Evolutionary conservation across 2,888 invertebrate genomes (phyloP).

Genomic region (Drosophila macrospina): DNA sequence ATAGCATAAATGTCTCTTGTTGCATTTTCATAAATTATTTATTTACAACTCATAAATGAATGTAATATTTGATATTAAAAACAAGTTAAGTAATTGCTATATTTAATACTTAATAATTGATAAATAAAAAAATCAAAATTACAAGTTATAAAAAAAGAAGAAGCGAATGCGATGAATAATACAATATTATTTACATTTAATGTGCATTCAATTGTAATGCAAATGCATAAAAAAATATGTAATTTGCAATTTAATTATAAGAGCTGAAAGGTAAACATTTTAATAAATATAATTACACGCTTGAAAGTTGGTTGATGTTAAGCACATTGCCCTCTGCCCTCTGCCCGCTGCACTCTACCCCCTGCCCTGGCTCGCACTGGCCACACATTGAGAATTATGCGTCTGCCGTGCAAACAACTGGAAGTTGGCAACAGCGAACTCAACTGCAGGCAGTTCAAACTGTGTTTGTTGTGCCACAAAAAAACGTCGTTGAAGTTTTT

Average conservation of each 20-base stretch:
- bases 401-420: constrained; percentile 65
- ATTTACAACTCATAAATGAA: not conserved
- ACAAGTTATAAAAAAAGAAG: not conserved
- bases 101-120: not conserved
- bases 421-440: constrained; percentile 55
- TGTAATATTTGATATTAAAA: not conserved
- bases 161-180: not conserved
- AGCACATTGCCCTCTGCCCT: constrained; percentile 16
- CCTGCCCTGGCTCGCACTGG: not conserved
- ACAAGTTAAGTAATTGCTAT: constrained; percentile 9
- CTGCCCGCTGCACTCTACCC: not conserved
- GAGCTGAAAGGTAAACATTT: constrained; percentile 14
- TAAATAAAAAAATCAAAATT: not conserved
- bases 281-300: constrained; percentile 38
- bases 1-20: not conserved
- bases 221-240: not conserved
- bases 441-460: constrained; percentile 24
- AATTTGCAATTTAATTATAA: constrained; percentile 15
- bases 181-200: not conserved
- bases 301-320: constrained; percentile 23
- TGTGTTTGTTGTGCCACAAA: constrained; percentile 39
- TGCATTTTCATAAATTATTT: not conserved
- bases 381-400: constrained; percentile 44
- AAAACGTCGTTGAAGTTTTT: constrained; percentile 56
- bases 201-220: not conserved